Conservation (phyloP, 2,888 invertebrate genomes). For the Enoplolaimus lenunculus region DNA sequence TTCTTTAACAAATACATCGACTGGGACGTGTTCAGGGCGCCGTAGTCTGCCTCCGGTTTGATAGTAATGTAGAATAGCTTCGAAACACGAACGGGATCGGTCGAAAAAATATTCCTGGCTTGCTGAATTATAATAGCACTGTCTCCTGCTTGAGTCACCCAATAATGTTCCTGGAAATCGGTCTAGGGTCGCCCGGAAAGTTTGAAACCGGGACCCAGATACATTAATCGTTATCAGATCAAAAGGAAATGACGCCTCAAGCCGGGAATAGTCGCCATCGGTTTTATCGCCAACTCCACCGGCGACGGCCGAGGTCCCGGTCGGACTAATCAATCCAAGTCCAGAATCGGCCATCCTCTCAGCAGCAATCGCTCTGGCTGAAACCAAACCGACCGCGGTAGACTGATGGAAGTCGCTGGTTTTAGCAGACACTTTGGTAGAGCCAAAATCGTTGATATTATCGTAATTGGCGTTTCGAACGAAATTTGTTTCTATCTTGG, state of each 20-base stretch:
- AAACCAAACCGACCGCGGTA: no score
- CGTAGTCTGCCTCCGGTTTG: slow-evolving; percentile 52
- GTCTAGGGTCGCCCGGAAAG: slow-evolving; percentile 31
- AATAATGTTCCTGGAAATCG: slow-evolving; percentile 35
- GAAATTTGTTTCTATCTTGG: no score
- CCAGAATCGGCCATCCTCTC: background rate
- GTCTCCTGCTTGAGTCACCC: slow-evolving; percentile 33
- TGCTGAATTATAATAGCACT: slow-evolving; percentile 29
- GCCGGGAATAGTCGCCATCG: no score
- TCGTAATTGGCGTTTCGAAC: no score
- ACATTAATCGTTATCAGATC: slow-evolving; percentile 36
- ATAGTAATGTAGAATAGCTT: slow-evolving; percentile 97
- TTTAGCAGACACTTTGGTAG: no score
- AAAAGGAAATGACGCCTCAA: background rate
- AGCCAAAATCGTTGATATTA: no score
- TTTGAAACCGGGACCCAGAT: slow-evolving; percentile 35
- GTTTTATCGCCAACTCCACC: no score
- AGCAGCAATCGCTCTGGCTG: background rate
- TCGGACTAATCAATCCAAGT: background rate
- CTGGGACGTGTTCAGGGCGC: slow-evolving; percentile 44
- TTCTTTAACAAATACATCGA: slow-evolving; percentile 25
- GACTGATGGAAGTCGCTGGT: no score
- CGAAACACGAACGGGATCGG: slow-evolving; percentile 94
- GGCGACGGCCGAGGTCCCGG: no score
- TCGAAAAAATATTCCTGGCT: slow-evolving; percentile 93